Percentiles rank a stretch among this genome's conserved stretches.
Conservation (phyloP, 2,113 vertebrate species). For the Okapia johnstoni region DNA sequence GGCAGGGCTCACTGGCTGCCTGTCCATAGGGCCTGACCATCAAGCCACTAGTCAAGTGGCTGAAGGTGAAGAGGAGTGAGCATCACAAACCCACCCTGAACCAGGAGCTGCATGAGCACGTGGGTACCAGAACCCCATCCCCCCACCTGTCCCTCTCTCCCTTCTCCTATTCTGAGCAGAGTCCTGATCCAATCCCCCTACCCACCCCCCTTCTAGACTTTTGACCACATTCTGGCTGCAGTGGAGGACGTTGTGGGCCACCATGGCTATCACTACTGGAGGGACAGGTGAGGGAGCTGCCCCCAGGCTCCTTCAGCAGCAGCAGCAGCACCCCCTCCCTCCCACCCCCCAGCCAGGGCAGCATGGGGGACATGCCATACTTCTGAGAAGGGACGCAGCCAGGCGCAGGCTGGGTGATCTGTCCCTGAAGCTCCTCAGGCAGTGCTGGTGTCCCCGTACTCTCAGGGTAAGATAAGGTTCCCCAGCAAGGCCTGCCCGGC, state of each 20-base stretch:
- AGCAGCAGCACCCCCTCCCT: background rate
- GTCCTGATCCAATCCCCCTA: slow-evolving; percentile 70
- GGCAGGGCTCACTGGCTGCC: slow-evolving; percentile 46
- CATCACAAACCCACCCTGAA: slow-evolving; percentile 96
- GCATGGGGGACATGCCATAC: slow-evolving; percentile 16
- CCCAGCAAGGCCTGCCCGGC: background rate
- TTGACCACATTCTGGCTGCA: slow-evolving; percentile 96
- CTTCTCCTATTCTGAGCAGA: slow-evolving; percentile 56
- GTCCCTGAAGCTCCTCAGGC: background rate
- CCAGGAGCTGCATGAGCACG: slow-evolving; percentile 95
- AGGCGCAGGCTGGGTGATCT: slow-evolving; percentile 35
- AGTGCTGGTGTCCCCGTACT: background rate
- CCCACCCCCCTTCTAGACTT: slow-evolving; percentile 85
- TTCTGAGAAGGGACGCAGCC: slow-evolving; percentile 55
- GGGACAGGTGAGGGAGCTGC: slow-evolving; percentile 89
- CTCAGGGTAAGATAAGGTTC: slow-evolving; percentile 28
- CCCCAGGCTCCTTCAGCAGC: slow-evolving; percentile 54
- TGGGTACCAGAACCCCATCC: slow-evolving; percentile 75
- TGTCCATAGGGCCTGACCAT: slow-evolving; percentile 93
- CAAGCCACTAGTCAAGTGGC: slow-evolving; percentile 96
- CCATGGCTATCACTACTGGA: slow-evolving; percentile 97
- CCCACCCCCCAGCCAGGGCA: slow-evolving; percentile 22
- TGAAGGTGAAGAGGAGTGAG: slow-evolving; percentile 95
- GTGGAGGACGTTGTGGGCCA: slow-evolving; percentile 97
- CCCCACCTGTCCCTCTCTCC: slow-evolving; percentile 5